Evolutionary conservation across 2,888 invertebrate species (phyloP), one percentile per base, ranked within the genome.

Genomic region (Eupithecia dodoneata): DNA sequence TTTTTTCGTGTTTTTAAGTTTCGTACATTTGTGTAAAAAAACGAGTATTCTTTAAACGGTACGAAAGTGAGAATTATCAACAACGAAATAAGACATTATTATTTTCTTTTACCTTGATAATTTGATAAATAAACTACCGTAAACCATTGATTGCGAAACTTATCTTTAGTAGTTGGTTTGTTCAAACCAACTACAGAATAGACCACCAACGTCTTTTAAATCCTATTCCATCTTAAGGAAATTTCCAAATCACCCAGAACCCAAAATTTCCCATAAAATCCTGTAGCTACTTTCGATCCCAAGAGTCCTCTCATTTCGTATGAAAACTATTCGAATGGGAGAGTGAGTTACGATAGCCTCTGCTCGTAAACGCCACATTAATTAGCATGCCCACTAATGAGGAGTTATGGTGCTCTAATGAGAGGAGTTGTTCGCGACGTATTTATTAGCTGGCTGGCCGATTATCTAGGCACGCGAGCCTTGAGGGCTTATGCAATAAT

Each of bases 351-450:
- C 82, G 83, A 89, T 87, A 87, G 85, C 80, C 87, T 89, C 86
- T 87, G 88, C 89, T 92, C 93, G 93, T 93, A 93, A 94, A 92
- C 91, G 94, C 94, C 94, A 92, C 93, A 90, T 94, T 94, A 95
- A 95, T 94, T 94, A 94, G 93, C 93, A 92, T 91, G 90, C 87
- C 91, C 92, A 86, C 94, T 95, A 95, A 95, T 95, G 94, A 94
- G 94, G 93, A 95, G 92, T 94, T 94, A 94, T 94, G 93, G 93
- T 89, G 88, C 90, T 91, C 93, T 94, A 94, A 94, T 94, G 94
- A 94, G 93, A 90, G 90, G 91, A 92, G 91, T 91, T 82, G 81
- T 83, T 79, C 78, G 76, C 80, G 83, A 83, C 82, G 83, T 83
- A 83, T 83, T 83, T 84, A 84, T 84, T 84, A 83, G 83, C 81